Base-by-base conservation (phyloP, 2,113 vertebrate genomes). In the Daubentonia madagascariensis region DNA sequence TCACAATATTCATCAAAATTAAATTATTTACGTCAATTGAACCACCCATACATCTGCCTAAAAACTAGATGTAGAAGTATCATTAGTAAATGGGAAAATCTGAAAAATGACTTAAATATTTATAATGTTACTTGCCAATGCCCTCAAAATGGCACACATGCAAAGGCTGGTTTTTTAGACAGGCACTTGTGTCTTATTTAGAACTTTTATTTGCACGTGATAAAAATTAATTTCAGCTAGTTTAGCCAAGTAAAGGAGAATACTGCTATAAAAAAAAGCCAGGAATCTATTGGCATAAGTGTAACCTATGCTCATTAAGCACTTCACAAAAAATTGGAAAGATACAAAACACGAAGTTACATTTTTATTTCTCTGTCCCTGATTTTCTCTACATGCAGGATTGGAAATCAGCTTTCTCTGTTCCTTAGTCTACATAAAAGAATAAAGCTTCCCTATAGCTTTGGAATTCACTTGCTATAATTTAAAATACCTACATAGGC, bases 401-500 rank as follows among this genome's bases (percentile, higher is more conserved):
- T 10, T 87, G 23, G 25, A 95, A 90, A 67, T 79, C 40, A 54
- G 4, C 35, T 67, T 84, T 87, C 37, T 79, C 18, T 67, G 12
- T 45, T 96, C 5, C n/a, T 73, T 54, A 59, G 1, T 30, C 50
- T n/a, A 59, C 40, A 73, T 59, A 59, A 87, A 88, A 61, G 23
- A 91, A 85, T 90, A 85, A 85, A 89, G 20, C 20, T 78, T 83
- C 25, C 17, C 7, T 57, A 57, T 28, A 52, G 8, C 28, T 63
- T 93, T 11, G 76, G 5, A 85, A 63, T 92, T 54, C 13, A 89
- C 5, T 85, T 80, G 35, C 17, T 61, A 68, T 40, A 76, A 85
- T 94, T 94, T 59, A 65, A 70, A 72, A 94, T 9, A 57, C 22
- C 32, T 48, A 23, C 5, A 37, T 88, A 65, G 16, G 88, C 52